A percentile compares a stretch with the other conserved stretches of the same genome.
Conservation (phyloP, 2,888 invertebrate species). For the Allygus modestus region DNA sequence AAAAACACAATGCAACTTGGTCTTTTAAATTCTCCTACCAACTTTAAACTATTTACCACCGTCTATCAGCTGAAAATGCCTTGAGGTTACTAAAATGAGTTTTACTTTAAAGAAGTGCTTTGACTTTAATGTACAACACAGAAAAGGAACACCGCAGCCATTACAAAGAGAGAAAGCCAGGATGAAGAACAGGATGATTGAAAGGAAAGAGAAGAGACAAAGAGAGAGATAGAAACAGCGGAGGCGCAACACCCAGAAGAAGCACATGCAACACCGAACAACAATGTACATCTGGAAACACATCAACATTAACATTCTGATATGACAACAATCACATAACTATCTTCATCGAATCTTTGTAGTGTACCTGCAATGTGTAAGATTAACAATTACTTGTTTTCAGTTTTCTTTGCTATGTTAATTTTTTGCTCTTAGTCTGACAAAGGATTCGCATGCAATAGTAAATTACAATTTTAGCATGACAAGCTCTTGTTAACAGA, state of each 20-base stretch:
- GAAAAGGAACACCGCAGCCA: constrained; percentile 44
- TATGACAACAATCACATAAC: not conserved
- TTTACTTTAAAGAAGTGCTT: constrained; percentile 35
- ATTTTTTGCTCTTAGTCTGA: not conserved
- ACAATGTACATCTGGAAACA: constrained; percentile 51
- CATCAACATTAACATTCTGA: constrained; percentile 34
- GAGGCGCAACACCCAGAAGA: constrained; percentile 50
- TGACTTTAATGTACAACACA: constrained; percentile 44
- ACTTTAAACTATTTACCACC: no score
- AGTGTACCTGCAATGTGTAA: constrained; percentile 38
- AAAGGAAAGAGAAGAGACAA: constrained; percentile 64
- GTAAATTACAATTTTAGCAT: not conserved
- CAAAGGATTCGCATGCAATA: not conserved
- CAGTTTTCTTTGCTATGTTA: not conserved
- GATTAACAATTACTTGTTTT: not conserved
- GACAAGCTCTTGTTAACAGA: not conserved
- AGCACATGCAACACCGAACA: constrained; percentile 56
- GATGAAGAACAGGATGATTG: not conserved
- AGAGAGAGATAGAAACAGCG: constrained; percentile 45
- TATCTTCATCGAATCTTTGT: constrained; percentile 1
- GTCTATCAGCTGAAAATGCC: no score
- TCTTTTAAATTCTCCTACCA: no score
- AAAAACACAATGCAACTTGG: no score
- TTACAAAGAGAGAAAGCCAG: constrained; percentile 51
- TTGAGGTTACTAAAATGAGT: no score